These are phyloP conservation scores for Ganaspis sp. DNA, from an alignment of 1,140 invertebrate species.

Conservation along the genomic window DNA sequence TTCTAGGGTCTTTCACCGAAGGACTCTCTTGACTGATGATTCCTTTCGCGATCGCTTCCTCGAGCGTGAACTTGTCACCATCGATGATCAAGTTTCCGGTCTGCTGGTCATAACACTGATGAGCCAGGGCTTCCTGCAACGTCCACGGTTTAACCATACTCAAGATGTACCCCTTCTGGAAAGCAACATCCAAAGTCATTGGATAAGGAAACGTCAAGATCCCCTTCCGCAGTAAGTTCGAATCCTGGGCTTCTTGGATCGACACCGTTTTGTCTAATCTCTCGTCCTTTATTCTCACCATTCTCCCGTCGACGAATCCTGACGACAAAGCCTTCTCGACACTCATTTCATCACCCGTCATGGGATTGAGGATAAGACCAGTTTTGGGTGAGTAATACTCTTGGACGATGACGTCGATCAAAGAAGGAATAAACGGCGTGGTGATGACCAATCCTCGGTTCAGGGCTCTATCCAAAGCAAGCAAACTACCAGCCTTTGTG, in stretches of 20 bases:
- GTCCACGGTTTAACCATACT: constrained; percentile 87
- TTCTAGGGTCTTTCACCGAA: constrained; percentile 88
- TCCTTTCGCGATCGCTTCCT: constrained; percentile 86
- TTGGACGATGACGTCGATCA: constrained; percentile 86
- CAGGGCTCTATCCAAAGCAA: constrained; percentile 84
- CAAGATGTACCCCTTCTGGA: constrained; percentile 86
- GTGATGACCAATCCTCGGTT: constrained; percentile 83
- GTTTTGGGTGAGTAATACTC: constrained; percentile 87
- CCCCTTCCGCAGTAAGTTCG: constrained; percentile 82
- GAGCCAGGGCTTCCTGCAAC: constrained; percentile 90
- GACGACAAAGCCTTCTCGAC: constrained; percentile 83
- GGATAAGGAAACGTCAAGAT: constrained; percentile 81
- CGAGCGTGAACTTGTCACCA: constrained; percentile 84
- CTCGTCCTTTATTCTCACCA: constrained; percentile 85
- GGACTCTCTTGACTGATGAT: constrained; percentile 85
- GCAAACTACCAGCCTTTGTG: constrained; percentile 80
- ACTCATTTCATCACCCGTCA: constrained; percentile 84
- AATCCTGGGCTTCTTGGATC: constrained; percentile 83
- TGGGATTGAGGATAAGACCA: constrained; percentile 88
- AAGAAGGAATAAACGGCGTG: constrained; percentile 81
- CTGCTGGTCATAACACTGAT: constrained; percentile 87
- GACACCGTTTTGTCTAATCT: constrained; percentile 81
- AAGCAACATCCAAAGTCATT: constrained; percentile 85
- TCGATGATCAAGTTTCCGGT: constrained; percentile 87
- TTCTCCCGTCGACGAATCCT: constrained; percentile 83